Evolutionary conservation across 2,797 vertebrate species (phyloP), one percentile per base, ranked within the genome.

Genomic region (Poeciliopsis paucimaculata): DNA sequence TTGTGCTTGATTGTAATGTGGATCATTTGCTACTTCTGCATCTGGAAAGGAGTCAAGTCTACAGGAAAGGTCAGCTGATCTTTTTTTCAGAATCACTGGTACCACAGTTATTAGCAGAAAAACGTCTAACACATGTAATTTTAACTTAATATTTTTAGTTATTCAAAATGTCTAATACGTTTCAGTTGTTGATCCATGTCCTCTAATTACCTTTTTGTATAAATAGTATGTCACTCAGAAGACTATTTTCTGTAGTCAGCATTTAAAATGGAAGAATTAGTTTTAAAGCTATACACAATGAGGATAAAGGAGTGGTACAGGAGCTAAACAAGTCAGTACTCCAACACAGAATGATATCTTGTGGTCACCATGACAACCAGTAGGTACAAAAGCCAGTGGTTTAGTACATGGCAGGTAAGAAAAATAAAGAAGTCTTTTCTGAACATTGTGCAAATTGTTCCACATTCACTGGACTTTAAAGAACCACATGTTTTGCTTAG

Each of bases 31-130:
- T 96, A 96, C 89, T 96, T 96, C 71, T 95, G 93, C 62, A 73
- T 95, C 77, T 96, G 95, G 95, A 96, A 96, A 93, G 95, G 96
- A 6, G 93, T 96, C 68, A 93, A 81, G 76, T 95, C 96, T 39
- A 94, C 95, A 53, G 95, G 95, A 80, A 96, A 95, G 94, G 95
- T 93, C 84, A 34, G 53, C 4, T 55, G 53, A 53, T 57, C 11
- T 12, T 57, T 57, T n/a, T 28, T 5, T 6, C 57, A 60, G n/a
- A 60, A 16, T 5, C 20, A 41, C 4, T 5, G 12, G 36, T 41
- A 1, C 4, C 4, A 26, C 3, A 66, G 13, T 36, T 64, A 36
- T 39, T 39, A 8, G 62, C 18, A 66, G 1, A 66, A 39, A 23
- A 36, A 23, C 3, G 3, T 23, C 36, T 66, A 26, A 70, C 15